Conservation (phyloP, 2,888 invertebrate species). For the Pandemis corylana region DNA sequence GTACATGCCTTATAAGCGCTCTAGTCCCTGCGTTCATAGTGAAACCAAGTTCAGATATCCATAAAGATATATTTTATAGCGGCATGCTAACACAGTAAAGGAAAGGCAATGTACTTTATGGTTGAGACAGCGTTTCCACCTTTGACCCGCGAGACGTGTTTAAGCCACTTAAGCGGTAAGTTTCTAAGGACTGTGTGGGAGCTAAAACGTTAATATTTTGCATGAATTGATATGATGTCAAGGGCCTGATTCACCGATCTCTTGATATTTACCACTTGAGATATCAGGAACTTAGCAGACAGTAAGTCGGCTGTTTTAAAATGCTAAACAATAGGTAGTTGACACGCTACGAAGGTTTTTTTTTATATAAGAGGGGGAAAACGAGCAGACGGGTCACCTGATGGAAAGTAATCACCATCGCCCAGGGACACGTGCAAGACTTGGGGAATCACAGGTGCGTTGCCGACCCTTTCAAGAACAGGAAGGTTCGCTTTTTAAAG, state of each 20-base stretch:
- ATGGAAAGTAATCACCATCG: no score
- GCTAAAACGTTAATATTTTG: background rate
- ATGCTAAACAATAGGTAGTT: background rate
- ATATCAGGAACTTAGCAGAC: no score
- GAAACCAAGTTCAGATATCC: conserved; percentile 33
- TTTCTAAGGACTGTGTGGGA: background rate
- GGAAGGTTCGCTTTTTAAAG: no score
- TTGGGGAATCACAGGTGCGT: no score
- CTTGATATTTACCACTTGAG: no score
- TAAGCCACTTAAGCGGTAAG: background rate
- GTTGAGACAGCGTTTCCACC: conserved; percentile 11
- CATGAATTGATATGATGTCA: background rate
- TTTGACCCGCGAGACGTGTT: conserved; percentile 13
- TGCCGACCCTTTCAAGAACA: no score
- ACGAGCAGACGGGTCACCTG: no score
- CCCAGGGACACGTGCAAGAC: no score
- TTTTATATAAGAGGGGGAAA: no score
- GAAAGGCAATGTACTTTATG: conserved; percentile 22
- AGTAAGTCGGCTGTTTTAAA: background rate
- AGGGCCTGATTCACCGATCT: no score
- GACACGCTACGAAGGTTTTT: background rate
- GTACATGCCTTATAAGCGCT: background rate
- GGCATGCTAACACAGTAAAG: conserved; percentile 25
- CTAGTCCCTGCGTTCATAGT: conserved; percentile 6
- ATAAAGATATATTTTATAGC: conserved; percentile 41